Base-by-base conservation (phyloP, 2,888 invertebrate species). In the Calameuta filiformis region DNA sequence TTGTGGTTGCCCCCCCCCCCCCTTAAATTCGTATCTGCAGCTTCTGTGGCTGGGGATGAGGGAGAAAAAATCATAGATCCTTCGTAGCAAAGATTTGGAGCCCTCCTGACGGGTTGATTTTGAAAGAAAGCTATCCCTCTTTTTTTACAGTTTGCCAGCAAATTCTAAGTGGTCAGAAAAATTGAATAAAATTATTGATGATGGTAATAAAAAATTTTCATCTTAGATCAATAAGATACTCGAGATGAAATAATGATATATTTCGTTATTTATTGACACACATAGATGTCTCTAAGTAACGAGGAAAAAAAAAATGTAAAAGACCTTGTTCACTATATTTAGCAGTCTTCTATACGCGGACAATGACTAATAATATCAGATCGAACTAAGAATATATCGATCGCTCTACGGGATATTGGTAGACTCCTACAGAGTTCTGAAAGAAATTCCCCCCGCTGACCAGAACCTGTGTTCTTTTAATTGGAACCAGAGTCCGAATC, bases 401-500 rank as follows among this genome's bases (percentile, higher is more conserved):
- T 85, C 83, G 82, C 83, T 79, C 84, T 79, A 82, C 82, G 85
- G 87, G 84, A 84, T 83, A 82, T 77, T 35, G 77, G 74, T 80
- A 79, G 81, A 82, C 82, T 85, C 84, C 83, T 84, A 85, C 79
- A 83, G 84, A 80, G 80, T 76, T 79, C 81, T 69, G 80, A 80
- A 82, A 73, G 81, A 83, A 33, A 71, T 77, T 86, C 86, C 87
- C 85, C 88, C 88, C 87, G 89, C 90, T 89, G 90, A 89, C 85
- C 88, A 81, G 84, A 87, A 86, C 85, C 87, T 86, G 87, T 89
- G 87, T 90, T 90, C 87, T 86, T 90, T 90, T 90, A 90, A 91
- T 91, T 91, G 91, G 90, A 87, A 87, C 85, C 87, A 84, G 88
- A 89, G 86, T 56, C 89, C 87, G 86, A 90, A 88, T 87, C 84